These are phyloP conservation scores for Watsonalla binaria DNA, from an alignment of 2,888 invertebrate genomes.

Conservation along the genomic window DNA sequence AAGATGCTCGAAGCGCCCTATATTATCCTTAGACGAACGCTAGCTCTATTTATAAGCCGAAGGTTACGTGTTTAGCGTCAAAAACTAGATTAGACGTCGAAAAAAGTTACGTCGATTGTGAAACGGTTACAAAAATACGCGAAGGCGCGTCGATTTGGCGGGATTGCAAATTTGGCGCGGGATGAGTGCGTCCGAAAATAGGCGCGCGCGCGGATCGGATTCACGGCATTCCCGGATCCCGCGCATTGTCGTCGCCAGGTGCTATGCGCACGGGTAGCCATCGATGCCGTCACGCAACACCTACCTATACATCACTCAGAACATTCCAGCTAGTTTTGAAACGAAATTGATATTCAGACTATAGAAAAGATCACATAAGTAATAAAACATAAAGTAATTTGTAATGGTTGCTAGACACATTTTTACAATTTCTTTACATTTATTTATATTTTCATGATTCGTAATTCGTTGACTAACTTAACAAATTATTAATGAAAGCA, in stretches of 20 bases:
- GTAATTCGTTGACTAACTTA: too few relatives aligned
- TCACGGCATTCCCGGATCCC: constrained; percentile 65
- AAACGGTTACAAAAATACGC: constrained; percentile 72
- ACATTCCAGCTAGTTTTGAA: neutral
- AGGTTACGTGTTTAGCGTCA: constrained; percentile 30
- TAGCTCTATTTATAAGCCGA: constrained; percentile 19
- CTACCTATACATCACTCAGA: neutral
- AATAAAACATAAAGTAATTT: too few relatives aligned
- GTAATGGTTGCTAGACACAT: too few relatives aligned
- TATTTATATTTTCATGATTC: too few relatives aligned
- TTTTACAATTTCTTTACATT: too few relatives aligned
- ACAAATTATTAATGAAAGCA: too few relatives aligned
- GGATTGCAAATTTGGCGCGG: constrained; percentile 77
- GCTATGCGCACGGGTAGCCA: constrained; percentile 8
- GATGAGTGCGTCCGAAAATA: constrained; percentile 66
- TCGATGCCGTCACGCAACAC: neutral
- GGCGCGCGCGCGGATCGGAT: constrained; percentile 67
- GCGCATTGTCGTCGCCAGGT: constrained; percentile 47
- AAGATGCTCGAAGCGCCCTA: neutral
- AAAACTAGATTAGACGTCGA: constrained; percentile 26
- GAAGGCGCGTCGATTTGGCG: constrained; percentile 69
- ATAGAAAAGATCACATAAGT: too few relatives aligned
- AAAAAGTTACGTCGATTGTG: constrained; percentile 57
- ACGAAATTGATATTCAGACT: neutral
- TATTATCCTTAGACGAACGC: constrained; percentile 9